Conservation (phyloP, 1,140 invertebrate species). For the Halictus rubicundus region DNA sequence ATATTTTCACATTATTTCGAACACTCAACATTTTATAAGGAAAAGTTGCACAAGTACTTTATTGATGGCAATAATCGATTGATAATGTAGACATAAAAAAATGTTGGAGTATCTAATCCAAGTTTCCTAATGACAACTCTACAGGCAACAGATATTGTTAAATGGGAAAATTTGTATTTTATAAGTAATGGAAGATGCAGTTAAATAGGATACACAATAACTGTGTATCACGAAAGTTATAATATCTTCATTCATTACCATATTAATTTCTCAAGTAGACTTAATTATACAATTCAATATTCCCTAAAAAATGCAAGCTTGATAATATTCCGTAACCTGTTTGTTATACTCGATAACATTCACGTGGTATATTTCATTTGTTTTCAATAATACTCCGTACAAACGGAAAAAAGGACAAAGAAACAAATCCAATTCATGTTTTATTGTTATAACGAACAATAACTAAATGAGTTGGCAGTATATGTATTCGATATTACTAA, state of each 20-base stretch:
- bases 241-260: neutral
- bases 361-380: constrained; percentile 19
- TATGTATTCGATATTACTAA: neutral
- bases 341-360: neutral
- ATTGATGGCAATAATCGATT: too few relatives aligned
- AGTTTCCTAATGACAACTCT: neutral
- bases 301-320: neutral
- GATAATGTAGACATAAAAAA: too few relatives aligned
- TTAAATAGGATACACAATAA: neutral
- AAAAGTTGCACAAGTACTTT: too few relatives aligned
- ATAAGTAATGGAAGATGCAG: neutral
- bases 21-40: neutral
- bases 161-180: too few relatives aligned
- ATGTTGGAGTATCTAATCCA: neutral
- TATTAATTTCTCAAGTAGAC: neutral
- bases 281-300: neutral
- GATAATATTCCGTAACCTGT: neutral
- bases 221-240: neutral
- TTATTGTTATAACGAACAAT: neutral
- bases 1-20: too few relatives aligned
- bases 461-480: too few relatives aligned
- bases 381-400: neutral
- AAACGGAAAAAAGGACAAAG: neutral
- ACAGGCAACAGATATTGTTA: too few relatives aligned
- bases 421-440: neutral